phyloP scores from a whole-genome alignment of 2,888 invertebrate genomes.

The Epirrhoe alternata region DNA sequence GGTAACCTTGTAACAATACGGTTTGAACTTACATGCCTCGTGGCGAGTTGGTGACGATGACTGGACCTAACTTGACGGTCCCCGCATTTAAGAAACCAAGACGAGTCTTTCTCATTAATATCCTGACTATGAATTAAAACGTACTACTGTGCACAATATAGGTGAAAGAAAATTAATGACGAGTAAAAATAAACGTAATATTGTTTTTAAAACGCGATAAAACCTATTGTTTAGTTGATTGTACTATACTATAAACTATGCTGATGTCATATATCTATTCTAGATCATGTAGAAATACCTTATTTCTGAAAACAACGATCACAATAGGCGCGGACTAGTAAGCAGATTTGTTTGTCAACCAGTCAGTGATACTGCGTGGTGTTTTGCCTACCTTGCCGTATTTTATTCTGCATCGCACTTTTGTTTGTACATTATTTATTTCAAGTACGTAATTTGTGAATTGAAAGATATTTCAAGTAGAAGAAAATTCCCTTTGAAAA shows the following conservation, averaged over 20 bases:
- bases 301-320: background rate
- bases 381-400: too few species aligned
- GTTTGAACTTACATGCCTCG: too few species aligned
- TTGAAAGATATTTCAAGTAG: too few species aligned
- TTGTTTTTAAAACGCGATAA: background rate
- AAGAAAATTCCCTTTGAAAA: too few species aligned
- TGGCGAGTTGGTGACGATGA: too few species aligned
- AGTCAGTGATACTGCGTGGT: background rate
- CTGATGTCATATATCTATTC: background rate
- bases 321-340: background rate
- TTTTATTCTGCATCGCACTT: too few species aligned
- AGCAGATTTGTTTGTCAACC: background rate
- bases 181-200: conserved; percentile 3
- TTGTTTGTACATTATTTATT: too few species aligned
- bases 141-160: conserved; percentile 9
- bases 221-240: background rate
- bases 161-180: conserved; percentile 17
- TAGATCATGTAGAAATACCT: background rate
- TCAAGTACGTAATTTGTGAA: too few species aligned
- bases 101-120: conserved; percentile 16
- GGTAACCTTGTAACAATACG: too few species aligned
- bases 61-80: background rate
- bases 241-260: background rate
- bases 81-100: background rate
- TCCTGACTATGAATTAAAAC: conserved; percentile 19